A percentile compares a stretch with the other conserved stretches of the same genome.
These are phyloP conservation scores for Myiotriccus ornatus DNA, from an alignment of 2,797 vertebrate genomes.

Conservation along the genomic window DNA sequence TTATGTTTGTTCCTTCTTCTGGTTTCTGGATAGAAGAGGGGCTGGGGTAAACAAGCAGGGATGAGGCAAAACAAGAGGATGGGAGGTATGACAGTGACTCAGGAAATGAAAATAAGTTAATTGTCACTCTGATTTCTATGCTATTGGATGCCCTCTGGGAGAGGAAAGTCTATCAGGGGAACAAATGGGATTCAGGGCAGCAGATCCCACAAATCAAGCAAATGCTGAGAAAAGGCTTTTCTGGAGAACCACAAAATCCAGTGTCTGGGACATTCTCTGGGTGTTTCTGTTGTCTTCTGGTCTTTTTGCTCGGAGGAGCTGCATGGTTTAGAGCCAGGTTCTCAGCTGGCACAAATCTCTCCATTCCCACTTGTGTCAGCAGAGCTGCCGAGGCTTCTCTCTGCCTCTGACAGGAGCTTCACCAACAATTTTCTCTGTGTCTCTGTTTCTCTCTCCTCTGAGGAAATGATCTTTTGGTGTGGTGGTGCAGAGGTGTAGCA, in stretches of 20 bases:
- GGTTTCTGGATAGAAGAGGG: neutral
- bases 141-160: neutral
- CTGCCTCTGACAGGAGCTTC: neutral
- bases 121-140: neutral
- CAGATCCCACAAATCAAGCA: neutral
- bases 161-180: neutral
- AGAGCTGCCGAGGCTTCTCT: neutral
- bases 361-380: neutral
- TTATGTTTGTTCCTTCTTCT: neutral
- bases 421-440: neutral
- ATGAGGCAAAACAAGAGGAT: neutral
- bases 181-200: neutral
- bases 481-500: neutral
- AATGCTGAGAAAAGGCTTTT: neutral
- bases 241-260: neutral
- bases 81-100: neutral
- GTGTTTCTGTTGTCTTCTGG: neutral
- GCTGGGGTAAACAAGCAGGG: neutral
- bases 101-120: neutral
- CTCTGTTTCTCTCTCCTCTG: neutral
- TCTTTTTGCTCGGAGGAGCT: neutral
- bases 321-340: neutral
- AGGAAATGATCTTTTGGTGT: neutral
- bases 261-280: neutral
- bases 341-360: neutral